These are phyloP conservation scores for Ophion slaviceki DNA, from an alignment of 2,888 invertebrate species.

Conservation along the genomic window DNA sequence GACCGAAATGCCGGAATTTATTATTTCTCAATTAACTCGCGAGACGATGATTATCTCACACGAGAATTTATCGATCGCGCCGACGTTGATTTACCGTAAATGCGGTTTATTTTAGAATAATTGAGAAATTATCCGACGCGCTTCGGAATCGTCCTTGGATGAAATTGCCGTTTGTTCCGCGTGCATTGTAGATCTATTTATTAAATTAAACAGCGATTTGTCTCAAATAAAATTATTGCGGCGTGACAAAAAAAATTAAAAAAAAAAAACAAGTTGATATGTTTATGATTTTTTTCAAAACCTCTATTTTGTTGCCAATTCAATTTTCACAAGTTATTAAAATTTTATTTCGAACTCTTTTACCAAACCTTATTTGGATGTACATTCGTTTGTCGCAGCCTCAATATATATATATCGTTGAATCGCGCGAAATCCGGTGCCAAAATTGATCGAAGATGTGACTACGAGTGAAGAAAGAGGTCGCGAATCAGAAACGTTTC, in stretches of 20 bases:
- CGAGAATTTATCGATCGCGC: conserved; percentile 25
- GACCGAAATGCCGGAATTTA: not conserved
- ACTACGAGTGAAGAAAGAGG: conserved; percentile 48
- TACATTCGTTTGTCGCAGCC: too few species aligned
- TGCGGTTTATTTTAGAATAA: conserved; percentile 29
- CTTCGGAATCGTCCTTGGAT: conserved; percentile 4
- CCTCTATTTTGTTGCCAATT: not conserved
- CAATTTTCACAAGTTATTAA: not conserved
- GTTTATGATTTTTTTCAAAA: not conserved
- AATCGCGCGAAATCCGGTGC: not conserved
- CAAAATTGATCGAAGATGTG: not conserved
- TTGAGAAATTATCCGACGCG: conserved; percentile 16
- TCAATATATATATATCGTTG: too few species aligned
- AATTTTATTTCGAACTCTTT: too few species aligned
- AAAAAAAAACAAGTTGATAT: too few species aligned
- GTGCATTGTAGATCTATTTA: not conserved
- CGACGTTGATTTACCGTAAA: conserved; percentile 17
- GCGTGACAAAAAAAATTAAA: too few species aligned
- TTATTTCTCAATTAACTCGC: conserved; percentile 1
- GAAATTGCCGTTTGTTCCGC: conserved; percentile 4
- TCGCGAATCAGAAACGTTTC: conserved; percentile 11
- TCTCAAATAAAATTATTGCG: too few species aligned
- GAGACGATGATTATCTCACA: not conserved
- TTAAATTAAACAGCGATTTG: not conserved
- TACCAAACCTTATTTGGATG: too few species aligned